Evolutionary conservation across 1,140 invertebrate genomes (phyloP), one percentile per base, ranked within the genome.

Genomic region (Cyclargus thomasi): DNA sequence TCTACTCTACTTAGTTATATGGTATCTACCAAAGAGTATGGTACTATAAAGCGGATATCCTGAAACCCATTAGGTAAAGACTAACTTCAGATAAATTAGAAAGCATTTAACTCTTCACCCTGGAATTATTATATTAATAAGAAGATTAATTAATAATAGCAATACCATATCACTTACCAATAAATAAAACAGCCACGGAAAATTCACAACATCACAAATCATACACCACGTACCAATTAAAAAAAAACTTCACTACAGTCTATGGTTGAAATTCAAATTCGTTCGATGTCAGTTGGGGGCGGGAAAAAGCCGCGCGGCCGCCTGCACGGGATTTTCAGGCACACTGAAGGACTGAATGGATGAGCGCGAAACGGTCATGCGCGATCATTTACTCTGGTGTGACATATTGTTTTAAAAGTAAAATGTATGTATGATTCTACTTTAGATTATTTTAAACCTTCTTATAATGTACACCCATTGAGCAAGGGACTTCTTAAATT

Each of bases 291-390:
- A 75, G 47, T 75, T 74, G 39, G 74, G 68, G 75, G 81, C 75
- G 76, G 72, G 71, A 76, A 75, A 70, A 67, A 71, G 70, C 71
- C 76, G 74, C 71, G 80, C 81, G 81, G 77, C 77, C 77, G 77
- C 70, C 70, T 76, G 62, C 68, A 73, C 67, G 67, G 73, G 71
- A 68, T 76, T 82, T 85, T 79, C 77, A 83, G 77, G 36, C 70
- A 75, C 74, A 86, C 84, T 86, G 82, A 79, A 82, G 79, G 75
- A 72, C 73, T 76, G 65, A 71, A 75, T 73, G 72, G 70, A 69
- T 82, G 77, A 82, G 78, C 79, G 77, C 69, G 69, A 69, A 62
- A 71, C 79, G 80, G 66, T 83, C 84, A 86, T 86, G 84, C 84
- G 84, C 84, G 72, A 68, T 78, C 65, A 74, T 70, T 73, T 67